These are phyloP conservation scores for Ochotona curzoniae DNA, from an alignment of 2,113 vertebrate genomes.

Conservation along the genomic window DNA sequence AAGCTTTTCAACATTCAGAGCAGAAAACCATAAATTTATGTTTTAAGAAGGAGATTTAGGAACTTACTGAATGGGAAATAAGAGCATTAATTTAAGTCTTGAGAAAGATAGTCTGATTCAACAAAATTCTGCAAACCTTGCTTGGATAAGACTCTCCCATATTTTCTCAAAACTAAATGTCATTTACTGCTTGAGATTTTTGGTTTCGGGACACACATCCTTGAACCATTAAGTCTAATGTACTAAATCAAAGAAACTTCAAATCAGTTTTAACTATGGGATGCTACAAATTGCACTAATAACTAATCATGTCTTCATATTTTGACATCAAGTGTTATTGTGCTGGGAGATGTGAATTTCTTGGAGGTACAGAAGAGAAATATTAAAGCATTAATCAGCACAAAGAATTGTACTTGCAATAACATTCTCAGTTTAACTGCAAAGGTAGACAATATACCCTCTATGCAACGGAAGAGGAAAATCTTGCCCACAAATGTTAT, in stretches of 20 bases:
- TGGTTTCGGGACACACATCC: not conserved
- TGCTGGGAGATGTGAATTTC: not conserved
- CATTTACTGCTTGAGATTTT: not conserved
- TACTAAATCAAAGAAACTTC: conserved; percentile 7
- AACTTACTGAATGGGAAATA: conserved; percentile 39
- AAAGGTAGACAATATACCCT: not conserved
- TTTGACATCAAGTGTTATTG: not conserved
- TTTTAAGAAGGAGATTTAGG: conserved; percentile 64
- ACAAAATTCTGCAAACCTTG: not conserved
- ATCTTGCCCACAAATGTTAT: not conserved
- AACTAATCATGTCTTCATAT: not conserved
- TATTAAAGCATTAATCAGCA: not conserved
- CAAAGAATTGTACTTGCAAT: not conserved
- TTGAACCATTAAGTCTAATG: not conserved
- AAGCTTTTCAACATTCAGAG: conserved; percentile 71
- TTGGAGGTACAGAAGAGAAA: not conserved
- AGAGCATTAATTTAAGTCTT: conserved; percentile 50
- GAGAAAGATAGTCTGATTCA: conserved; percentile 33
- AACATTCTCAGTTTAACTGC: not conserved
- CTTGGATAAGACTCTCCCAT: not conserved
- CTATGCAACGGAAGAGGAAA: not conserved
- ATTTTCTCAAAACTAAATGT: not conserved
- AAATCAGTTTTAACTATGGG: not conserved
- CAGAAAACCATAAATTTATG: conserved; percentile 69
- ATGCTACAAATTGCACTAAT: not conserved